A percentile compares a stretch with the other conserved stretches of the same genome.
Evolutionary conservation across 2,797 vertebrate species (phyloP).

Genomic region (Platyrinchus mystaceus): DNA sequence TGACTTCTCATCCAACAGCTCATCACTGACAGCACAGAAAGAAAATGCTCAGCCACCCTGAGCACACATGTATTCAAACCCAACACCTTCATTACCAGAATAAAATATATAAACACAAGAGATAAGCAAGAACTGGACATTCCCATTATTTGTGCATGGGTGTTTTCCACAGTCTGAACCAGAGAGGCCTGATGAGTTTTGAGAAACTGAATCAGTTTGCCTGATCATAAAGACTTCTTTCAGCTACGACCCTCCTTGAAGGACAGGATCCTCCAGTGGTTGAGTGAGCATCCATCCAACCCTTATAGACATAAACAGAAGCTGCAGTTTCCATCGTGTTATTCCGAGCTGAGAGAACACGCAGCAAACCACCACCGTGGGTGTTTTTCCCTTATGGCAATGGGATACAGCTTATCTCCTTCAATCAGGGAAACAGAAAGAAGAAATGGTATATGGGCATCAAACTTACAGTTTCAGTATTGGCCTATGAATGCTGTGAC

Average conservation of each 20-base stretch:
- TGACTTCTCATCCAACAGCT: neutral
- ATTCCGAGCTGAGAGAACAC: neutral
- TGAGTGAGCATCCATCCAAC: neutral
- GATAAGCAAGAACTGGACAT: neutral
- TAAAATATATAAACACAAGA: neutral
- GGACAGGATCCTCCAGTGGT: neutral
- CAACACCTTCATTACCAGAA: neutral
- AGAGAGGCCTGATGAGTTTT: neutral
- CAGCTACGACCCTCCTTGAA: neutral
- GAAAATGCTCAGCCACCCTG: neutral
- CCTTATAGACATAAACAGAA: neutral
- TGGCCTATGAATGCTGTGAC: neutral
- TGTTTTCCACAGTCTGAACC: neutral
- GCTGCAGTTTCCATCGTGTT: neutral
- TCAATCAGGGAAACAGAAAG: neutral
- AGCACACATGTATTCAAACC: neutral
- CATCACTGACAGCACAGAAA: neutral
- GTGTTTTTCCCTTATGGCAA: neutral
- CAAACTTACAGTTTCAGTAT: neutral
- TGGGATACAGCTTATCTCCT: neutral
- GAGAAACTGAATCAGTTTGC: neutral
- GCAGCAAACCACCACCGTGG: rapidly evolving
- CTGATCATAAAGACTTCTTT: neutral
- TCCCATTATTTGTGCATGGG: neutral
- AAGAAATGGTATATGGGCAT: neutral